These are phyloP conservation scores for Brachypodius melanocephalos DNA, from an alignment of 2,113 vertebrate species.

Conservation along the genomic window DNA sequence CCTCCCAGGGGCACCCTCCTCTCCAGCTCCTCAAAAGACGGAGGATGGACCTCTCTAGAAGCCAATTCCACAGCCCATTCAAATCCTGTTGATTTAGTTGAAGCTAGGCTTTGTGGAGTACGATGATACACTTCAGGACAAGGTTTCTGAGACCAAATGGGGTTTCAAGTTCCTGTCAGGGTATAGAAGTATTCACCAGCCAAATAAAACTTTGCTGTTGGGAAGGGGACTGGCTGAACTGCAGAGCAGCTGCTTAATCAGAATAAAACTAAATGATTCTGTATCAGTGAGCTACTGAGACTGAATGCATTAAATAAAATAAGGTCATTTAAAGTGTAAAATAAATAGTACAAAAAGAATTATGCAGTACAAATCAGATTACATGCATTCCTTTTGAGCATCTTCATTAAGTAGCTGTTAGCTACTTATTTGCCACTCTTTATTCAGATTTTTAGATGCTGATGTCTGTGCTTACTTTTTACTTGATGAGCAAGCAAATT, in stretches of 20 bases:
- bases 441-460: not conserved
- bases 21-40: not conserved
- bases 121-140: not conserved
- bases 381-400: not conserved
- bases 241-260: not conserved
- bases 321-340: slow-evolving; percentile 12
- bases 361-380: slow-evolving; percentile 30
- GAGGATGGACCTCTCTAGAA: not conserved
- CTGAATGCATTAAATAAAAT: slow-evolving; percentile 11
- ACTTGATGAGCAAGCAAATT: not conserved
- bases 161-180: not conserved
- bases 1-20: not conserved
- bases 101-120: not conserved
- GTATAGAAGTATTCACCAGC: not conserved
- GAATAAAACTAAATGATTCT: not conserved
- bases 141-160: not conserved
- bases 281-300: not conserved
- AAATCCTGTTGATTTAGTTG: not conserved
- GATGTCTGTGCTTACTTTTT: not conserved
- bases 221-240: not conserved
- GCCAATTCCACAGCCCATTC: not conserved
- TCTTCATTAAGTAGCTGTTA: slow-evolving; percentile 2
- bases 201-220: not conserved
- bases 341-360: slow-evolving; percentile 41
- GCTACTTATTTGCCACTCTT: not conserved